Evolutionary conservation across 2,113 vertebrate species (phyloP), one percentile per base, ranked within the genome.

Genomic region (Cnemophilus loriae): DNA sequence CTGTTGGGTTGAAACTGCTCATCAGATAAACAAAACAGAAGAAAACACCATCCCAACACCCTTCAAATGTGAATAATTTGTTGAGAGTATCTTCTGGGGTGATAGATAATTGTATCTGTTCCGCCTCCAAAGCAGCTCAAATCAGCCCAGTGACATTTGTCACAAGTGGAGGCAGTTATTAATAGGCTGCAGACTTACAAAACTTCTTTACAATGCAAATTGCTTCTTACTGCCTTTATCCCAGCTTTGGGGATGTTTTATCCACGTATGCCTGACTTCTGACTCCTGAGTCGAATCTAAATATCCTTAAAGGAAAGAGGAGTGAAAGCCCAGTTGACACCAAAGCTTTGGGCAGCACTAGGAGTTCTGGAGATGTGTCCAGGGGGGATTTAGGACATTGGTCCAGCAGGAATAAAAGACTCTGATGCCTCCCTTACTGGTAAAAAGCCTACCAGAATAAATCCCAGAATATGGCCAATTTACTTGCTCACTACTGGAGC

Each of bases 141-240:
- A 95, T 96, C 92, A 96, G 64, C 87, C 90, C 70, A 63, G 87
- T 96, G 95, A 96, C 92, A 96, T 94, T 95, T 96, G 95, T 93
- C 90, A 94, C 71, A 93, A 93, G 49, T 1, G 13, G 65, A 93
- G 71, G 55, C 92, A 92, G 75, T 86, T 96, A 95, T 96, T 96
- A 95, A 93, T 91, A 96, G 82, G 73, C 60, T 94, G 82, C 79
- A 92, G 70, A 90, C 86, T 95, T 94, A 90, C 24, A 79, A 93
- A 71, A 67, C 71, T 86, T 88, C 71, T 95, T 96, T 93, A 96
- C 90, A 92, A 86, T 94, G 87, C 87, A 96, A 96, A 95, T 95
- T 81, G 42, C 83, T 95, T 78, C 92, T 93, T 70, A 59, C 33
- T 1, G 22, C 55, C 71, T 96, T 96, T 53, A 88, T 85, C n/a